Percentiles rank a stretch among this genome's conserved stretches.
Conservation (phyloP, 2,888 invertebrate genomes). For the Drosophila greeni region DNA sequence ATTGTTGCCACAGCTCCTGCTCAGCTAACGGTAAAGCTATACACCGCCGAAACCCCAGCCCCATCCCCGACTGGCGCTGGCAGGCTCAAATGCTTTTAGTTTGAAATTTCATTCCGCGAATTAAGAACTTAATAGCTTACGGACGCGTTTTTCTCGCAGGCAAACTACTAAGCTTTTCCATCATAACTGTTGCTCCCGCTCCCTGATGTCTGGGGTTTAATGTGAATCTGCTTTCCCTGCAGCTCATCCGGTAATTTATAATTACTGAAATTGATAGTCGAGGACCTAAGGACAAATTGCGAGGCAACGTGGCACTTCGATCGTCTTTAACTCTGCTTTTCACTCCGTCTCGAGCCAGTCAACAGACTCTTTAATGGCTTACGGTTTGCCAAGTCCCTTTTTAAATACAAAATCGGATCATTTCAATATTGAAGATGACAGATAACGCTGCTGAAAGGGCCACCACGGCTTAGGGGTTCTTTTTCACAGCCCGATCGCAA, state of each 20-base stretch:
- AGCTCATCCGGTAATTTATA: slow-evolving; percentile 49
- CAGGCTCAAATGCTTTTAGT: slow-evolving; percentile 61
- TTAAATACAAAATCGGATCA: slow-evolving; percentile 19
- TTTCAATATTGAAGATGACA: slow-evolving; percentile 11
- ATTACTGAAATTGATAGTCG: slow-evolving; percentile 65
- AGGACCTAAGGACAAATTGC: slow-evolving; percentile 12
- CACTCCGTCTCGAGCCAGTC: not conserved
- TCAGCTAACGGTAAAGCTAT: slow-evolving; percentile 50
- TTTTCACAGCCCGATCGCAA: slow-evolving; percentile 21
- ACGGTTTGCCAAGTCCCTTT: slow-evolving; percentile 1
- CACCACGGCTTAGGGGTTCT: slow-evolving; percentile 15
- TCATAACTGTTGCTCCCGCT: slow-evolving; percentile 23
- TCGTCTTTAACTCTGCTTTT: slow-evolving; percentile 1
- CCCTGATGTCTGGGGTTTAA: slow-evolving; percentile 10
- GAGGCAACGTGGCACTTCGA: not conserved
- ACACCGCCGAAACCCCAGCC: not conserved
- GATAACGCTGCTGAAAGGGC: slow-evolving; percentile 15
- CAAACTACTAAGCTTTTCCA: slow-evolving; percentile 57
- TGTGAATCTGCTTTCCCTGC: slow-evolving; percentile 31
- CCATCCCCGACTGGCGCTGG: slow-evolving; percentile 10
- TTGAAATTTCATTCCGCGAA: slow-evolving; percentile 70
- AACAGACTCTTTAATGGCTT: slow-evolving; percentile 12
- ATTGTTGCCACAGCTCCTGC: slow-evolving; percentile 27
- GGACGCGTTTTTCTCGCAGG: slow-evolving; percentile 46
- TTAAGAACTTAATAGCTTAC: slow-evolving; percentile 64